A percentile compares a stretch with the other conserved stretches of the same genome.
Conservation (phyloP, 2,797 vertebrate species). For the Eospalax fontanierii region DNA sequence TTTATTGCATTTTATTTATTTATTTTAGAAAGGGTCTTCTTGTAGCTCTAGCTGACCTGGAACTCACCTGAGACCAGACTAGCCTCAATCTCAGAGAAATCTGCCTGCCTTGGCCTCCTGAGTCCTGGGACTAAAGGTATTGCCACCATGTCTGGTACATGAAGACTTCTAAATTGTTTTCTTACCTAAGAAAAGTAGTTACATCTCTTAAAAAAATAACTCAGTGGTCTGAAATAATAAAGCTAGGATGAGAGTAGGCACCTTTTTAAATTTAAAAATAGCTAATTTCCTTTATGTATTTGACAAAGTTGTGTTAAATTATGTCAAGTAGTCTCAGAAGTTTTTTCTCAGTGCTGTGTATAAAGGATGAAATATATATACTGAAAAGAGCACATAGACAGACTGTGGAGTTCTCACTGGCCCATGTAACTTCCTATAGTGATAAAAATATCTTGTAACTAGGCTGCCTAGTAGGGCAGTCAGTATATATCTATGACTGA, state of each 20-base stretch:
- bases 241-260: too few species aligned
- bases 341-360: not conserved
- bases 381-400: not conserved
- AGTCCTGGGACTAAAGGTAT: too few species aligned
- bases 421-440: not conserved
- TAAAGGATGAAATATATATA: not conserved
- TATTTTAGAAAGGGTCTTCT: too few species aligned
- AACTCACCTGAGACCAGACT: too few species aligned
- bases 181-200: too few species aligned
- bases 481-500: not conserved
- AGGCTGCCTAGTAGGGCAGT: not conserved
- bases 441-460: not conserved
- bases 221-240: not conserved
- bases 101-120: too few species aligned
- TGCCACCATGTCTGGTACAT: too few species aligned
- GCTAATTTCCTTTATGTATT: not conserved
- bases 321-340: not conserved
- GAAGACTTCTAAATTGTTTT: too few species aligned
- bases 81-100: too few species aligned
- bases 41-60: too few species aligned
- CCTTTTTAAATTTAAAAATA: constrained; percentile 45
- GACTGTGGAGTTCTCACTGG: too few species aligned
- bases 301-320: constrained; percentile 25
- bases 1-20: too few species aligned
- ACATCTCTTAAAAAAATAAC: not conserved